phyloP scores from a whole-genome alignment of 2,888 invertebrate species.

The Hylaea fasciaria region DNA sequence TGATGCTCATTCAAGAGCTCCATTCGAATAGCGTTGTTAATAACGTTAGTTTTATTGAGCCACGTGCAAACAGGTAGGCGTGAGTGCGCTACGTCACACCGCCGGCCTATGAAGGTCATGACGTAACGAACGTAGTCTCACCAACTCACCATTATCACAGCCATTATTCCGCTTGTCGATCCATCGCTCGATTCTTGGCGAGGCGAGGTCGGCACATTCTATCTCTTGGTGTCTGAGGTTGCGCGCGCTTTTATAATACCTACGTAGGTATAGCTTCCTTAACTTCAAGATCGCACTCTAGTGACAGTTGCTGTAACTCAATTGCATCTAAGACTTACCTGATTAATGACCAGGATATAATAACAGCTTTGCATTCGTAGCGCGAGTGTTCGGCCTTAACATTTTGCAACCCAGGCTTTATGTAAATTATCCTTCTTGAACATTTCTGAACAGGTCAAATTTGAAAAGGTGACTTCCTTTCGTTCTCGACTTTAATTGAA shows the following conservation, averaged over 20 bases:
- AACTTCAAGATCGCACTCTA: constrained; percentile 53
- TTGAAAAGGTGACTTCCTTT: neutral
- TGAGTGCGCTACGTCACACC: constrained; percentile 73
- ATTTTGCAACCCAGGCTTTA: constrained; percentile 49
- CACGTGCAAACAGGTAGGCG: constrained; percentile 75
- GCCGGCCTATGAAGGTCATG: constrained; percentile 76
- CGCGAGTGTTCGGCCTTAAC: constrained; percentile 49
- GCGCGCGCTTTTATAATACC: constrained; percentile 60
- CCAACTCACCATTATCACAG: constrained; percentile 74
- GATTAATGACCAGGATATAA: constrained; percentile 59
- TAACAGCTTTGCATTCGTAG: constrained; percentile 44
- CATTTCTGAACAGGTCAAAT: constrained; percentile 31
- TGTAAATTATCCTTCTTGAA: constrained; percentile 45
- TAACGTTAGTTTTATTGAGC: constrained; percentile 60
- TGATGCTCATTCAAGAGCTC: constrained; percentile 43
- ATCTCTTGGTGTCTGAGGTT: constrained; percentile 64
- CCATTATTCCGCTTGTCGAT: constrained; percentile 74
- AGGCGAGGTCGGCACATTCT: constrained; percentile 68
- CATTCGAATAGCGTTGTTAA: constrained; percentile 52
- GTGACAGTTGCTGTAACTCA: constrained; percentile 46
- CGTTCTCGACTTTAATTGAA: constrained; percentile 1
- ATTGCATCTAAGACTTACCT: constrained; percentile 51
- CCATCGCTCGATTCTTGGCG: constrained; percentile 69
- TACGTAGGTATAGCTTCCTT: constrained; percentile 63
- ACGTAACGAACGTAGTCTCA: constrained; percentile 72